A percentile compares a stretch with the other conserved stretches of the same genome.
These are phyloP conservation scores for Triops cancriformis DNA, from an alignment of 1,140 invertebrate genomes.

Conservation along the genomic window DNA sequence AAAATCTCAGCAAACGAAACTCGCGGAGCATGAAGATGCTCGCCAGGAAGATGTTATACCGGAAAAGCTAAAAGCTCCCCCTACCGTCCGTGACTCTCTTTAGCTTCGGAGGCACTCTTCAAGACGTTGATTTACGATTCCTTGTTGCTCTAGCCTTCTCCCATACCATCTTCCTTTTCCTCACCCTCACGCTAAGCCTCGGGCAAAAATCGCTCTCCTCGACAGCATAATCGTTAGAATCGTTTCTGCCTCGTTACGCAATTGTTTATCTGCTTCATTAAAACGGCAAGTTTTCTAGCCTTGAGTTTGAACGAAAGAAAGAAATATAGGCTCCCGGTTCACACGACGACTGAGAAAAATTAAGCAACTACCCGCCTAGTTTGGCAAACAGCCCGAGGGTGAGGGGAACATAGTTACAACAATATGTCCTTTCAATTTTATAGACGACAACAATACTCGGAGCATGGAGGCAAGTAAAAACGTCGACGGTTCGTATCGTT, in stretches of 20 bases:
- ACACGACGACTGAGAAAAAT: too few relatives aligned
- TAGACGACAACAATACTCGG: background rate
- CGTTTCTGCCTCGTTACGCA: background rate
- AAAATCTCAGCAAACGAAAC: background rate
- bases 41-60: background rate
- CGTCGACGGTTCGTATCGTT: background rate
- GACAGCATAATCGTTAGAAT: background rate
- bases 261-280: constrained; percentile 4
- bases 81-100: constrained; percentile 9
- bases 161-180: background rate
- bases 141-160: background rate
- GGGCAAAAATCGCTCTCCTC: background rate
- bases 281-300: background rate
- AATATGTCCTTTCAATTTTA: background rate
- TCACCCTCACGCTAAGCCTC: background rate
- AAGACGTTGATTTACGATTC: constrained; percentile 10
- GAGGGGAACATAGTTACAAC: background rate
- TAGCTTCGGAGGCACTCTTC: background rate
- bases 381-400: background rate
- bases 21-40: constrained; percentile 5
- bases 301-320: too few relatives aligned
- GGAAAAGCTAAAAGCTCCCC: constrained; percentile 12
- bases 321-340: too few relatives aligned
- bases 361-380: too few relatives aligned
- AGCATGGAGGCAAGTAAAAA: background rate